These are phyloP conservation scores for Periplaneta americana DNA, from an alignment of 1,140 invertebrate genomes.

Conservation along the genomic window DNA sequence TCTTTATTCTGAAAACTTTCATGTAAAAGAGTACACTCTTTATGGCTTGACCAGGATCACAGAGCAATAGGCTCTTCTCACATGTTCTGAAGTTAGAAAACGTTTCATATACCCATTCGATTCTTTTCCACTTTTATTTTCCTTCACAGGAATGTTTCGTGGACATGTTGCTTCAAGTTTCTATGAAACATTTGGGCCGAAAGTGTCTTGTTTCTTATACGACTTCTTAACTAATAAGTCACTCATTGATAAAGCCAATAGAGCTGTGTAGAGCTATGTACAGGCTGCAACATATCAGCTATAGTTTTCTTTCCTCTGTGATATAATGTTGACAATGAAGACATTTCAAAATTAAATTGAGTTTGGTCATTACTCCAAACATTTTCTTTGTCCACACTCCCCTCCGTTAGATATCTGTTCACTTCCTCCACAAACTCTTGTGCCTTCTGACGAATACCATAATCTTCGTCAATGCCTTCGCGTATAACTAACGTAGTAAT, in stretches of 20 bases:
- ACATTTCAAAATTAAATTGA: constrained; percentile 14
- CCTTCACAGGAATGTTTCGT: constrained; percentile 9
- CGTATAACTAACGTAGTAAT: too few relatives aligned
- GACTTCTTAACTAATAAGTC: constrained; percentile 2
- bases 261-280: not conserved
- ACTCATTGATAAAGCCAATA: not conserved
- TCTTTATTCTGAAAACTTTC: constrained; percentile 2
- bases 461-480: too few relatives aligned
- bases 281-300: constrained; percentile 6
- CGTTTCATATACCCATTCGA: constrained; percentile 1
- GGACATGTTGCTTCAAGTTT: too few relatives aligned
- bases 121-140: constrained; percentile 6
- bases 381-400: too few relatives aligned
- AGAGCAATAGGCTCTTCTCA: constrained; percentile 5
- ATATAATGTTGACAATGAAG: constrained; percentile 8
- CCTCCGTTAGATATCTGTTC: too few relatives aligned
- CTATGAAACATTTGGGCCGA: too few relatives aligned
- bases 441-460: too few relatives aligned
- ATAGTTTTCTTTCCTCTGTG: constrained; percentile 3
- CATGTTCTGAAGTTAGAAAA: constrained; percentile 7
- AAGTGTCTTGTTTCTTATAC: not conserved
- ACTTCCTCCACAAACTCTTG: too few relatives aligned
- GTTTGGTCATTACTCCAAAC: constrained; percentile 7
- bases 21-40: constrained; percentile 2
- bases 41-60: not conserved